These are phyloP conservation scores for Tuta absoluta DNA, from an alignment of 2,888 invertebrate genomes.

Conservation along the genomic window DNA sequence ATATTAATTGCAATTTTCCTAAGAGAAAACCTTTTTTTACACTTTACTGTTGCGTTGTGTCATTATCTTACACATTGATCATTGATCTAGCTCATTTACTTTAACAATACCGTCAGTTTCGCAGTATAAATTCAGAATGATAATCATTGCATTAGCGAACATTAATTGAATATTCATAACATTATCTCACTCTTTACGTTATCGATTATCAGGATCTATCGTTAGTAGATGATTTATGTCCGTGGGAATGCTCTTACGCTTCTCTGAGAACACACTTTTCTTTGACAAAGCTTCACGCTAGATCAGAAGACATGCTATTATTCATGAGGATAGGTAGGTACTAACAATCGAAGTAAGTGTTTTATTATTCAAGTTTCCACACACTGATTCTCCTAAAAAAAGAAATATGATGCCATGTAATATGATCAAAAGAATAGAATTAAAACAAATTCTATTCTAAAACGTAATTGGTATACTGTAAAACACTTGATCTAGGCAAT, in stretches of 20 bases:
- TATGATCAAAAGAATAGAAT: too few relatives aligned
- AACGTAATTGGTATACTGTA: too few relatives aligned
- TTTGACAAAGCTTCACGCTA: neutral
- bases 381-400: too few relatives aligned
- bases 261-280: constrained; percentile 38
- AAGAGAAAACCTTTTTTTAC: neutral
- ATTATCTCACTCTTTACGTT: constrained; percentile 31
- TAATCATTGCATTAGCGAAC: constrained; percentile 16
- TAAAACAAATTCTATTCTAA: too few relatives aligned
- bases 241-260: constrained; percentile 49
- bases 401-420: too few relatives aligned
- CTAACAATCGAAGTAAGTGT: too few relatives aligned
- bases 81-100: constrained; percentile 7
- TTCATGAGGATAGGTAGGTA: too few relatives aligned
- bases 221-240: constrained; percentile 49
- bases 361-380: too few relatives aligned
- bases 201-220: constrained; percentile 39
- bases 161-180: constrained; percentile 28
- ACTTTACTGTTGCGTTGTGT: neutral
- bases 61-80: constrained; percentile 5
- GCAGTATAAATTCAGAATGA: neutral
- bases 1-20: neutral
- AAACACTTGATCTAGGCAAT: too few relatives aligned
- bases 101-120: constrained; percentile 6
- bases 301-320: neutral